Base-by-base conservation (phyloP, 2,797 vertebrate genomes). In the Varecia variegata region DNA sequence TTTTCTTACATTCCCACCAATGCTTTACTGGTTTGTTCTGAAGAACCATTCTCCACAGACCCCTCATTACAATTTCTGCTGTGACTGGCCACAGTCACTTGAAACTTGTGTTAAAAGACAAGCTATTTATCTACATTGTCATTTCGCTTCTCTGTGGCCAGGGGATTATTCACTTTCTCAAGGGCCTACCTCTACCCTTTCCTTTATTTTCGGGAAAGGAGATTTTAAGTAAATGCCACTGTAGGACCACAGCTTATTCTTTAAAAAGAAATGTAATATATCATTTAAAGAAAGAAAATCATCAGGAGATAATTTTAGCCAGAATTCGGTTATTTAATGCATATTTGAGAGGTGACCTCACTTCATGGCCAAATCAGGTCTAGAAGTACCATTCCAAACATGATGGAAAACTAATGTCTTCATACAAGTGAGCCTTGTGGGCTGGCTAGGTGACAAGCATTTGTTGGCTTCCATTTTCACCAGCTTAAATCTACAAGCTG, bases 41-140 rank as follows among this genome's bases (percentile, higher is more conserved):
- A 96, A 96, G 92, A 74, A 45, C 43, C 56, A 7, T 92, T 70
- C 92, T 96, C 87, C 56, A 67, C 84, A 91, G 94, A 97, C 80
- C 89, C 23, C 91, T 97, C 94, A 97, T 97, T 98, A 97, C 50
- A 56, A 70, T 97, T 95, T 95, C 93, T 92, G 60, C 96, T 95
- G 77, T 32, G 76, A 95, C 94, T 93, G 83, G 93, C 93, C 97
- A 94, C 87, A 85, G 89, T 92, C 50, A 71, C 96, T 97, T 92
- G 82, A 97, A 97, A 93, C 82, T 90, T 65, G 45, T 5, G 25
- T 92, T 94, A 93, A 95, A 97, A 90, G 77, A 77, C 94, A 84
- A 95, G 73, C 56, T 88, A 94, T 96, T 96, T 95, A 95, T 96
- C 91, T 83, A 97, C 80, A n/a, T 95, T 97, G 96, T 95, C 97